Evolutionary conservation across 2,888 invertebrate species (phyloP).

Genomic region (Uropetala carovei): DNA sequence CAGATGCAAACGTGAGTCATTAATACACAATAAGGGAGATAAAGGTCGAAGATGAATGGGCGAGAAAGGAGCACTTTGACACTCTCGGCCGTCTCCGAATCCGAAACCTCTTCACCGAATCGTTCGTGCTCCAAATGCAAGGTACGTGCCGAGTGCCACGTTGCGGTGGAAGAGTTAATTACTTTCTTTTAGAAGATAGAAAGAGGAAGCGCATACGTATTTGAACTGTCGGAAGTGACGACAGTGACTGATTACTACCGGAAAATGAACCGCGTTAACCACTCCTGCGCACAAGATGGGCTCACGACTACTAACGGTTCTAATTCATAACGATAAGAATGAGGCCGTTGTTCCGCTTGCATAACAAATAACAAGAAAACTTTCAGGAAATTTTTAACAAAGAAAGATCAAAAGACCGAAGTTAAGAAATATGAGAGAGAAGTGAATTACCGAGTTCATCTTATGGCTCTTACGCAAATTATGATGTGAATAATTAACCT

Average conservation of each 20-base stretch:
- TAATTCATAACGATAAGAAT: neutral
- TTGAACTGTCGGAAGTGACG: neutral
- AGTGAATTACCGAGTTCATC: neutral
- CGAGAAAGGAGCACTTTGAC: neutral
- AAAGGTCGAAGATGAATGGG: neutral
- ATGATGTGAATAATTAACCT: too few relatives aligned
- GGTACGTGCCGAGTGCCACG: neutral
- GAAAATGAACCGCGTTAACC: neutral
- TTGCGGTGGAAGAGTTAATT: neutral
- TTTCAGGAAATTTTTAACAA: neutral
- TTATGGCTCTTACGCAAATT: neutral
- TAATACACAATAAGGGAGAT: neutral
- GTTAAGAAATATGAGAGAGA: neutral
- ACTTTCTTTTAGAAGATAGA: neutral
- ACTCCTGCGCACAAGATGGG: neutral
- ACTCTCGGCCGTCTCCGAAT: neutral
- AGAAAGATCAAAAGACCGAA: neutral
- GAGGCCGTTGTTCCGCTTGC: neutral
- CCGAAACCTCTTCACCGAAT: neutral
- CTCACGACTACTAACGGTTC: neutral
- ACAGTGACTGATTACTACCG: constrained; percentile 12
- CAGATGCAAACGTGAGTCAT: neutral
- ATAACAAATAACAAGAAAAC: neutral
- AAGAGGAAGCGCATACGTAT: constrained; percentile 12
- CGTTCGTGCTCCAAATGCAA: too few relatives aligned